Base-by-base conservation (phyloP, 2,888 invertebrate species). In the Calliphora vomitoria region DNA sequence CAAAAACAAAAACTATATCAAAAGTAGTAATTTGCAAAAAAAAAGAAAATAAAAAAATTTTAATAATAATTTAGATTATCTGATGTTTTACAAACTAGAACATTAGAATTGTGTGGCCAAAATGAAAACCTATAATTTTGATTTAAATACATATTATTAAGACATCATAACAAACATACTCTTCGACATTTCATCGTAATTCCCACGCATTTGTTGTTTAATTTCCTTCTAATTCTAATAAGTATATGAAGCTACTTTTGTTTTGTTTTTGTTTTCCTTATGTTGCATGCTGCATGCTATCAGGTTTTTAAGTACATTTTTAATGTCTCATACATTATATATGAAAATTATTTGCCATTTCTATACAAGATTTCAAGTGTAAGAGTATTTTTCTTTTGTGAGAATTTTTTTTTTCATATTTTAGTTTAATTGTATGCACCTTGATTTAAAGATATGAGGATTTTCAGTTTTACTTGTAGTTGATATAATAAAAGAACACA, bases 211-310 rank as follows among this genome's bases (percentile, higher is more conserved):
- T 25, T 81, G 18, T 64, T 82, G 44, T 8, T 60, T 20, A n/a
- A 13, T 50, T 60, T 76, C 25, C 79, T 75, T 80, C n/a, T 60
- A 75, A 62, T 79, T 79, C 72, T 60, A 74, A 74, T 74, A 35
- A 66, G n/a, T 31, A 4, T 20, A 18, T 64, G 4, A 10, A 13
- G 44, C 10, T 3, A 44, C 11, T 13, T 11, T 41, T 41, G 41
- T 2, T 79, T 82, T 64, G 66, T 18, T 44, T 58, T 11, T 44
- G 62, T 62, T 71, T 83, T 55, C 20, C 60, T 38, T 6, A 41
- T 25, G 66, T 83, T 76, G 86, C 83, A 86, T 86, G 86, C 58
- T 50, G 79, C 86, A 86, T 83, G 71, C 79, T 8, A 80, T 71
- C 8, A 83, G 62, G 53, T 31, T 13, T 75, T 69, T 25, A 69